A percentile compares a stretch with the other conserved stretches of the same genome.
Evolutionary conservation across 2,113 vertebrate genomes (phyloP).

Genomic region (Toxotes jaculatrix): DNA sequence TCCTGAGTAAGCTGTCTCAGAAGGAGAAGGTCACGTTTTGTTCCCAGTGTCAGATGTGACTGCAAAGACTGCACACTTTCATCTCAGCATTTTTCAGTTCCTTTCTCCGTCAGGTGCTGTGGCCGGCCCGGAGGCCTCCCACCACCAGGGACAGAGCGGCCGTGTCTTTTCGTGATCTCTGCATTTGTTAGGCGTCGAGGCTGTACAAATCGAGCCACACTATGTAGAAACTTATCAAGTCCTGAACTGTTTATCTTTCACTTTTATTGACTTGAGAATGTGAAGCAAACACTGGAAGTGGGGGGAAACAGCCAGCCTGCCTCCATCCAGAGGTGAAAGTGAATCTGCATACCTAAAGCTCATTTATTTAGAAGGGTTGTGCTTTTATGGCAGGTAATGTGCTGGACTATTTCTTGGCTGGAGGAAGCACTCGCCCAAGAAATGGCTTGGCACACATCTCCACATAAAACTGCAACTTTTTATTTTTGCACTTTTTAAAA

Average conservation of each 20-base stretch:
- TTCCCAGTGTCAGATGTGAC: not conserved
- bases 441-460: not conserved
- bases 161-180: not conserved
- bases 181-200: not conserved
- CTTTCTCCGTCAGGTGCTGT: not conserved
- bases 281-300: conserved; percentile 7
- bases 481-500: not conserved
- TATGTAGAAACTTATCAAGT: not conserved
- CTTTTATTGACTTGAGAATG: conserved; percentile 8
- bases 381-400: not conserved
- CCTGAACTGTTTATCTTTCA: not conserved
- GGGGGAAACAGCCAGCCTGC: no score
- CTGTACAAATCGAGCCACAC: not conserved
- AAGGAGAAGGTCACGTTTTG: not conserved
- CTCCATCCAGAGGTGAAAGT: no score
- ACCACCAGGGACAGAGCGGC: no score
- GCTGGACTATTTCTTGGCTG: not conserved
- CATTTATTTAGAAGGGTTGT: not conserved
- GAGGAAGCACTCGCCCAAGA: not conserved
- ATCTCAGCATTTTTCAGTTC: conserved; percentile 61
- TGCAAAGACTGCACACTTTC: rapidly evolving
- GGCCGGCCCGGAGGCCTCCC: rapidly evolving
- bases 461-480: not conserved
- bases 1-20: conserved; percentile 4
- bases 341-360: not conserved